Conservation (phyloP, 2,113 vertebrate genomes). For the Labeo catla region DNA sequence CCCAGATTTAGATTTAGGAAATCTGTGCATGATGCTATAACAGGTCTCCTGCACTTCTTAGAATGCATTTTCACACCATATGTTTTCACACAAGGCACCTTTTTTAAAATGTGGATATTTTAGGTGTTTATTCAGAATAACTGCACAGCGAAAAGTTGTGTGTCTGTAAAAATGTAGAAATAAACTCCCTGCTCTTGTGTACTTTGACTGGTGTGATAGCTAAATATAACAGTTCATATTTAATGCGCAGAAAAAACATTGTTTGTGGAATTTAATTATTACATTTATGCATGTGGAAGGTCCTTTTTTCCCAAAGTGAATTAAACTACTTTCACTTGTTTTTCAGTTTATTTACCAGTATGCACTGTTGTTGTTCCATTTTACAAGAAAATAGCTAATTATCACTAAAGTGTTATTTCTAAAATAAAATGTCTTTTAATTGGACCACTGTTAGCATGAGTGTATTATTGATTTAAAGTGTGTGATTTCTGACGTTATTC, state of each 20-base stretch:
- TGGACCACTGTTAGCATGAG: background rate
- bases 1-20: slow-evolving; percentile 56
- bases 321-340: background rate
- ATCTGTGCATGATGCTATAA: slow-evolving; percentile 54
- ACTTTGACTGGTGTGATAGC: background rate
- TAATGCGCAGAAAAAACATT: background rate
- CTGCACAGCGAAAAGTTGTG: slow-evolving; percentile 3
- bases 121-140: background rate
- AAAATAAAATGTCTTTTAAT: background rate
- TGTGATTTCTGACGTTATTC: background rate
- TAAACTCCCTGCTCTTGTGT: background rate
- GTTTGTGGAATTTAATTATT: background rate
- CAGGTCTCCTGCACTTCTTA: slow-evolving; percentile 51
- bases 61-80: slow-evolving; percentile 41
- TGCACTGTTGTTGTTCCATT: background rate
- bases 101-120: slow-evolving; percentile 26
- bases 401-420: background rate
- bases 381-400: background rate
- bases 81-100: slow-evolving; percentile 54
- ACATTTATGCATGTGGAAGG: background rate
- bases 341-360: background rate
- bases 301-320: background rate
- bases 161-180: background rate
- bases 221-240: background rate
- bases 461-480: background rate